phyloP scores from a whole-genome alignment of 30 jellyfish, hydroid and myxozoan species.

The Rhopilema esculentum region DNA sequence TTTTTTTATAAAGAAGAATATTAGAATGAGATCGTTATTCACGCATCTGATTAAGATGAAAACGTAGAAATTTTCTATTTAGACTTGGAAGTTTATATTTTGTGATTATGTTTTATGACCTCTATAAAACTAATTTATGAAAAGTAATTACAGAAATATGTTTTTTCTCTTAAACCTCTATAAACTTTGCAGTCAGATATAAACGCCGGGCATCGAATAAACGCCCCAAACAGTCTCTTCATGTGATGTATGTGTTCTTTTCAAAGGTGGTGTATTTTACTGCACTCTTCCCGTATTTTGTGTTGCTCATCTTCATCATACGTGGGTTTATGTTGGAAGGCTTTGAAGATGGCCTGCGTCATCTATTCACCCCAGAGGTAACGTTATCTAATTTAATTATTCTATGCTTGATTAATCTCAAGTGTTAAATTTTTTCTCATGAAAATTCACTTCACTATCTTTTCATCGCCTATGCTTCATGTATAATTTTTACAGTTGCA shows the following conservation, averaged over 20 bases:
- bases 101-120: too few relatives aligned
- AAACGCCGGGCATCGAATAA: not conserved
- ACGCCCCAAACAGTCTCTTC: too few relatives aligned
- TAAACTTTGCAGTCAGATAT: too few relatives aligned
- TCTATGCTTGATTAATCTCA: not conserved
- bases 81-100: too few relatives aligned
- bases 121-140: too few relatives aligned
- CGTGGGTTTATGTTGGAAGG: slow-evolving; percentile 93
- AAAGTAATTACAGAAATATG: too few relatives aligned
- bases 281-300: slow-evolving; percentile 86
- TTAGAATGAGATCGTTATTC: too few relatives aligned
- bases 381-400: not conserved
- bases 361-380: slow-evolving; percentile 82
- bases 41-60: too few relatives aligned
- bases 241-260: not conserved
- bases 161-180: too few relatives aligned
- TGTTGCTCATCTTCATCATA: slow-evolving; percentile 69
- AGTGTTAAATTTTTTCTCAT: not conserved
- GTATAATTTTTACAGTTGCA: not conserved
- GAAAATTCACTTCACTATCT: not conserved
- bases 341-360: slow-evolving; percentile 79
- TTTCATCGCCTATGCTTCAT: not conserved
- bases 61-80: too few relatives aligned
- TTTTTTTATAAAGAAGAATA: too few relatives aligned
- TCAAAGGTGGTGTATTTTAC: slow-evolving; percentile 91